Evolutionary conservation across 2,888 invertebrate species (phyloP).

Genomic region (Cryptosula pallasiana): DNA sequence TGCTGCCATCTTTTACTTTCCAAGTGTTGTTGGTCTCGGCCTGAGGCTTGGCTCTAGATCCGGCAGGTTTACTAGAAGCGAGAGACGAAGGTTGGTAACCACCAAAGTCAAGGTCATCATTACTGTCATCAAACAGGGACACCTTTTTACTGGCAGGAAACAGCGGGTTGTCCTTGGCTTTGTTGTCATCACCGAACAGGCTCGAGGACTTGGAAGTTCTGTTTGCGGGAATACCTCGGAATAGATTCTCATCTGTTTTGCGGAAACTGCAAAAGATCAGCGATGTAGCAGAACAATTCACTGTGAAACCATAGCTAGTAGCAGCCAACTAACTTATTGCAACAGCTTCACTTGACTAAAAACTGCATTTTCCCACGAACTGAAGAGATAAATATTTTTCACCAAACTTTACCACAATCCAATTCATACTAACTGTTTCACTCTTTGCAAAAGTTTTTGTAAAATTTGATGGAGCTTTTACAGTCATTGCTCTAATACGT

Average conservation of each 20-base stretch:
- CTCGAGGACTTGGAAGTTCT: background rate
- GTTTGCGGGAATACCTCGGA: conserved; percentile 8
- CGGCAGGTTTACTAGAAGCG: background rate
- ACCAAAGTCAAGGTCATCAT: conserved; percentile 11
- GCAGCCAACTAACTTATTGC: too few relatives aligned
- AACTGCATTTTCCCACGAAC: too few relatives aligned
- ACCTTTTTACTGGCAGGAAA: background rate
- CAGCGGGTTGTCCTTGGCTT: background rate
- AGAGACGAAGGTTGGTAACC: conserved; percentile 3
- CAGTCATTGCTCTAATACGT: too few relatives aligned
- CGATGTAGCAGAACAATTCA: background rate
- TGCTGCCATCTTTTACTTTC: conserved; percentile 6
- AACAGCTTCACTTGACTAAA: too few relatives aligned
- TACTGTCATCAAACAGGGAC: background rate
- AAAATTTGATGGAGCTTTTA: too few relatives aligned
- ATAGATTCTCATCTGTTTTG: conserved; percentile 18
- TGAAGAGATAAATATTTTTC: too few relatives aligned
- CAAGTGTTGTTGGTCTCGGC: conserved; percentile 12
- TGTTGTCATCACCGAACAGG: background rate
- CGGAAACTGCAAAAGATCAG: background rate
- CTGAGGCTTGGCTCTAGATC: background rate
- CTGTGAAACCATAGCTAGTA: background rate
- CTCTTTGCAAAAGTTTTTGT: too few relatives aligned
- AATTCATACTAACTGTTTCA: too few relatives aligned
- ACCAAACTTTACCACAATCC: too few relatives aligned